Percentiles rank a stretch among this genome's conserved stretches.
Evolutionary conservation across 2,113 vertebrate species (phyloP).

Genomic region (Glaucomys volans): DNA sequence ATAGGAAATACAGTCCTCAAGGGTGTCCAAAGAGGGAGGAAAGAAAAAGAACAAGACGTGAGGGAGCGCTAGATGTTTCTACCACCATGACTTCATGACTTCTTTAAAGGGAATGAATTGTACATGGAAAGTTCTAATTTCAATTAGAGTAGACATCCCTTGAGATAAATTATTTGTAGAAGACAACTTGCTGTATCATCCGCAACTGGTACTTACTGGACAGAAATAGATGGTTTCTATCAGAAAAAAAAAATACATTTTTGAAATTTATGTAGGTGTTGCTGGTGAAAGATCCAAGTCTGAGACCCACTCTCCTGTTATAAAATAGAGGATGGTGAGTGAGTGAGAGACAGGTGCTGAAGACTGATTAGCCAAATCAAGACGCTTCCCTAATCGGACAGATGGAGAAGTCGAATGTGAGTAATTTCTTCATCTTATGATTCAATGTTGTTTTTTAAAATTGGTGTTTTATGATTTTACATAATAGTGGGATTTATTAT

Average conservation of each 20-base stretch:
- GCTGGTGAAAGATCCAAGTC: not conserved
- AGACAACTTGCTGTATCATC: not conserved
- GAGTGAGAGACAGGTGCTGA: not conserved
- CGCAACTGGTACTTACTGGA: too few relatives aligned
- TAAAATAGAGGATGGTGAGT: not conserved
- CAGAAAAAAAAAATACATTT: not conserved
- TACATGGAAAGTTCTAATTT: not conserved
- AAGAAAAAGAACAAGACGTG: not conserved
- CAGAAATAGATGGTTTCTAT: not conserved
- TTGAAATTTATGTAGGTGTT: not conserved
- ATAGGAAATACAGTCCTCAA: not conserved
- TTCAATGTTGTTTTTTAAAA: too few relatives aligned
- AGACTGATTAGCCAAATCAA: not conserved
- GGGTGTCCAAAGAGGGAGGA: not conserved
- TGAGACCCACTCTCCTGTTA: too few relatives aligned
- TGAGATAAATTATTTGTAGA: not conserved
- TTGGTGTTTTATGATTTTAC: too few relatives aligned
- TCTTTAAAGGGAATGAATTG: not conserved
- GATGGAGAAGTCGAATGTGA: not conserved
- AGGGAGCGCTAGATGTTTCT: not conserved
- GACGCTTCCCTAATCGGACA: not conserved
- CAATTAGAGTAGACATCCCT: not conserved
- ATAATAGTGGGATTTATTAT: too few relatives aligned
- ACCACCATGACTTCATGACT: not conserved
- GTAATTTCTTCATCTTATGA: not conserved